Percentiles rank a stretch among this genome's conserved stretches.
Evolutionary conservation across 2,113 vertebrate species (phyloP).

Genomic region (Hemibagrus wyckioides): DNA sequence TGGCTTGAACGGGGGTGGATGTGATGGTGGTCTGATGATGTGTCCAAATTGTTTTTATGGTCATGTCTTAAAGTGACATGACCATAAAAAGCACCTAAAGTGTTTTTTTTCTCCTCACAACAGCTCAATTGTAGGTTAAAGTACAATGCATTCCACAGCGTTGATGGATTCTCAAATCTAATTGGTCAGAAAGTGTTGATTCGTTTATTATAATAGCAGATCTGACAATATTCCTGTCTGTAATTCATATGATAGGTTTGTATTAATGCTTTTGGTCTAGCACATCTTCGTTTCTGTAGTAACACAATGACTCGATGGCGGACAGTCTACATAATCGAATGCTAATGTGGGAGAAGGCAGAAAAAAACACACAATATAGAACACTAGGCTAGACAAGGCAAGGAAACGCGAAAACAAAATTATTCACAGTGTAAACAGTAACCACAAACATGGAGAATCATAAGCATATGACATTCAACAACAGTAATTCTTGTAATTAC

Average conservation of each 20-base stretch:
- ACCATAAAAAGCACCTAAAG: neutral
- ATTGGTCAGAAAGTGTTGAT: neutral
- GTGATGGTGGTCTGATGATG: neutral
- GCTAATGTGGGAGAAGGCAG: neutral
- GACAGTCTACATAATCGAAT: neutral
- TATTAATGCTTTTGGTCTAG: too few relatives aligned
- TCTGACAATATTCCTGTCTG: neutral
- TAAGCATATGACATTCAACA: too few relatives aligned
- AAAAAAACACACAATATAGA: neutral
- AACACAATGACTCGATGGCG: neutral
- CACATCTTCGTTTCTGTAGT: too few relatives aligned
- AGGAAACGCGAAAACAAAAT: too few relatives aligned
- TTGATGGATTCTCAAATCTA: neutral
- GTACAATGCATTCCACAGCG: neutral
- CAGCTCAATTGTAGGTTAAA: neutral
- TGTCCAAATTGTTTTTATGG: neutral
- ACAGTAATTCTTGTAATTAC: too few relatives aligned
- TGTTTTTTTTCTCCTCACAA: constrained; percentile 25
- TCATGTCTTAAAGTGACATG: neutral
- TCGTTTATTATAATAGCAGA: neutral
- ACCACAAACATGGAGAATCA: too few relatives aligned
- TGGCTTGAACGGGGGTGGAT: neutral
- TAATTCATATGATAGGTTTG: neutral
- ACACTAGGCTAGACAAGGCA: too few relatives aligned
- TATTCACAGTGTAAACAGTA: too few relatives aligned